phyloP scores from a whole-genome alignment of 2,888 invertebrate species.

The Micropterix aruncella region DNA sequence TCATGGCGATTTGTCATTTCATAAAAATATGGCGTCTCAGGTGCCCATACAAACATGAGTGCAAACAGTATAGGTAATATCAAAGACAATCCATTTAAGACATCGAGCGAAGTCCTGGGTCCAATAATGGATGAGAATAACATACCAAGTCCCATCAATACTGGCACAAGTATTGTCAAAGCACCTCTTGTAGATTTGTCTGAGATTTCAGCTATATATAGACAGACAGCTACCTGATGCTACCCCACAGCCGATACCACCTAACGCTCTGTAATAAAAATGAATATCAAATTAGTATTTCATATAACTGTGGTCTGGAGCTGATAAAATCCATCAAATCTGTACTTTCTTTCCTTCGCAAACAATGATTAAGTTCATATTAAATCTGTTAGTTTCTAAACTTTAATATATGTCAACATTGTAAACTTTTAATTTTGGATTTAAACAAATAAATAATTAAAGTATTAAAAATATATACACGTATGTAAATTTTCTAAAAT shows the following conservation, averaged over 20 bases:
- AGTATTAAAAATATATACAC: no score
- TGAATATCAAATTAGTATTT: no score
- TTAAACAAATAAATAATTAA: no score
- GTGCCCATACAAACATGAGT: neutral
- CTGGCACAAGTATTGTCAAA: neutral
- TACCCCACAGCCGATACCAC: neutral
- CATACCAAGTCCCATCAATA: neutral
- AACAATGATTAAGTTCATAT: no score
- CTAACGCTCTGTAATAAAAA: no score
- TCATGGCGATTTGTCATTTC: neutral
- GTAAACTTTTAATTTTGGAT: no score
- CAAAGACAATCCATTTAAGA: neutral
- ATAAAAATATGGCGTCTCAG: neutral
- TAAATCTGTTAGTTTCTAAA: no score
- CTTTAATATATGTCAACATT: no score
- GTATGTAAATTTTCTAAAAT: no score
- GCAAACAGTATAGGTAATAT: neutral
- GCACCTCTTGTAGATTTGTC: neutral
- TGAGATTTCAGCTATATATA: neutral
- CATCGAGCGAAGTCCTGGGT: neutral
- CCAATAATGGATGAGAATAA: neutral
- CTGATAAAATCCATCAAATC: no score
- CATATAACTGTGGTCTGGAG: no score
- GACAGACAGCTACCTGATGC: neutral
- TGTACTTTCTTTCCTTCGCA: no score